phyloP scores from a whole-genome alignment of 92 coral and sea anemone species.

The Palythoa grandis region DNA sequence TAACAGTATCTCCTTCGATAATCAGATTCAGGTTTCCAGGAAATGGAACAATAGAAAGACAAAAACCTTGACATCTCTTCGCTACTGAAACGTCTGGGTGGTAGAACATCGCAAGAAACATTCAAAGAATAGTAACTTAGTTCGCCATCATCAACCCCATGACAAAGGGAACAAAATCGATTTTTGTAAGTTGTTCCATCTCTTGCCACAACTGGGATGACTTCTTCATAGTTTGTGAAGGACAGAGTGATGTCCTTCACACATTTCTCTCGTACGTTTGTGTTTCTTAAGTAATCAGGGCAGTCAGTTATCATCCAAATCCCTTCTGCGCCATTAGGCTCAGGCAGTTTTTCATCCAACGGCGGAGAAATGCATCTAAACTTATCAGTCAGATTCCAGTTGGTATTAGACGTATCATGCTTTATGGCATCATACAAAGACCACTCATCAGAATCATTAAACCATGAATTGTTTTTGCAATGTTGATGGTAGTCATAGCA shows the following conservation, averaged over 20 bases:
- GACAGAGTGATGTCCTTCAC: neutral
- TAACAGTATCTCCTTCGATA: constrained; percentile 15
- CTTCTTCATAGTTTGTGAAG: constrained; percentile 16
- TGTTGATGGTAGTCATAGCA: constrained; percentile 2
- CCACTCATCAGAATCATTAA: neutral
- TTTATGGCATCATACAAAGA: neutral
- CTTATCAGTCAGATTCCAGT: neutral
- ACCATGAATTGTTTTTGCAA: neutral
- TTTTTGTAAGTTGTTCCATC: constrained; percentile 55
- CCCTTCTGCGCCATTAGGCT: neutral
- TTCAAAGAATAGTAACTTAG: neutral
- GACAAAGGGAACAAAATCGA: constrained; percentile 63
- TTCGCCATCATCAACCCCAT: neutral
- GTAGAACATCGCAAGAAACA: neutral
- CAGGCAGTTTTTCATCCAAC: neutral
- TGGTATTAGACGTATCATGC: neutral
- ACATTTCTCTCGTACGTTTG: neutral
- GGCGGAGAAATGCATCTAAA: constrained; percentile 1
- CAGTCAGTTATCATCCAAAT: constrained; percentile 13
- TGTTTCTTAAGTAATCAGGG: neutral
- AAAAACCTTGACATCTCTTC: neutral
- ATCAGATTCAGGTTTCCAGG: neutral
- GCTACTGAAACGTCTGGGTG: neutral
- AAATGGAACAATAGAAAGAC: neutral
- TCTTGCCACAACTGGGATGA: constrained; percentile 53